phyloP scores from a whole-genome alignment of 2,888 invertebrate genomes.

The Pegoplata infirma region DNA sequence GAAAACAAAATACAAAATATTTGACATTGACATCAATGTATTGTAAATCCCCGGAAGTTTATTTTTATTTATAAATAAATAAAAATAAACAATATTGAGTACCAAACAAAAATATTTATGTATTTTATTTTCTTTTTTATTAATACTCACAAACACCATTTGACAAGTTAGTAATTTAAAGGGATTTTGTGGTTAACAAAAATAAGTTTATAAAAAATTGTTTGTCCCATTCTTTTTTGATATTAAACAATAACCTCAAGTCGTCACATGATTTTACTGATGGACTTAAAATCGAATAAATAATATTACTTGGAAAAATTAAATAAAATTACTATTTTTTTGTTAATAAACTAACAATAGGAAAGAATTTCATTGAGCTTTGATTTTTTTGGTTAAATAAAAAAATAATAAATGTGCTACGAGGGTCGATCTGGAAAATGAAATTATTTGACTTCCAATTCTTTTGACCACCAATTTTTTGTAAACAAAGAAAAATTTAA shows the following conservation, averaged over 20 bases:
- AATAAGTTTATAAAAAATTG: background rate
- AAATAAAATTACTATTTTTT: no score
- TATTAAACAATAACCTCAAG: background rate
- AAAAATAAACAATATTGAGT: background rate
- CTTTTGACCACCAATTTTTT: no score
- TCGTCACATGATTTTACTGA: background rate
- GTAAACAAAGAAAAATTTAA: no score
- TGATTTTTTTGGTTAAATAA: no score
- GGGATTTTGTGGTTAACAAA: conserved; percentile 14
- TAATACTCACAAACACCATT: conserved; percentile 2
- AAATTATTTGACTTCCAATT: no score
- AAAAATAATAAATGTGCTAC: no score
- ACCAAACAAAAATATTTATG: background rate
- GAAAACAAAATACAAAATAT: background rate
- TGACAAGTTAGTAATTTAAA: conserved; percentile 26
- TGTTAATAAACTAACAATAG: no score
- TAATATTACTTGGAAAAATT: no score
- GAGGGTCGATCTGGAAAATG: no score
- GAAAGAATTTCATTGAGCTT: no score
- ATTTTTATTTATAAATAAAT: background rate
- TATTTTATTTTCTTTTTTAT: background rate
- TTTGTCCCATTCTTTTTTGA: background rate
- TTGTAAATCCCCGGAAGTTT: background rate
- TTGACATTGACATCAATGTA: background rate
- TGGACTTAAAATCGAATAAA: background rate